Base-by-base conservation (phyloP, 2,797 vertebrate genomes). In the Gallinago solitaria region DNA sequence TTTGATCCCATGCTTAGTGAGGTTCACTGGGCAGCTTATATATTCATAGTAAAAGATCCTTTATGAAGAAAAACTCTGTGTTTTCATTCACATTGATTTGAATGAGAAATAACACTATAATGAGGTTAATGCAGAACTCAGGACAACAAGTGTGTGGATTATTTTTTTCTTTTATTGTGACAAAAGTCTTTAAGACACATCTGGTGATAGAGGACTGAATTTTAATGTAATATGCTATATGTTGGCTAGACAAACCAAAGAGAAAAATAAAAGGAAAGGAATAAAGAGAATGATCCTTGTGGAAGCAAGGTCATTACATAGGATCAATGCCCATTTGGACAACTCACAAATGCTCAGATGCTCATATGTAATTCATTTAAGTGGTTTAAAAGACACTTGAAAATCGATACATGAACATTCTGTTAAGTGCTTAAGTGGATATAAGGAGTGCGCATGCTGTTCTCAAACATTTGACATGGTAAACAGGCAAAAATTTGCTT, bases 401-500 rank as follows among this genome's bases (percentile, higher is more conserved):
- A 83, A 92, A 96, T 96, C 92, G 1, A 95, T 96, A 73, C 50
- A 19, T 63, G 90, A 94, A 80, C 90, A 83, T 73, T 92, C 69
- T 89, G 86, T 92, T 95, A 96, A 97, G 89, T 96, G 86, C 87
- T 94, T 89, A 87, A 96, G 90, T 87, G 91, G 67, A 21, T 91
- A 57, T 83, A 87, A 92, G 93, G 71, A 78, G 81, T 5, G 6
- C 71, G 82, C 63, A 54, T 7, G 25, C 77, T 89, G 78, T 92
- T 93, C 86, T 92, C 76, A 43, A 89, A 70, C 74, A 80, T 90
- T 43, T 87, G 48, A 83, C 57, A 27, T 45, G 39, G 68, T 73
- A 85, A 95, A 93, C 50, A 88, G 89, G 71, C 33, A 78, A 71
- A 86, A 80, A 74, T 63, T 47, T 75, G 39, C 82, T 91, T 84